Evolutionary conservation across 2,888 invertebrate genomes (phyloP).

Genomic region (Trachelus tabidus): DNA sequence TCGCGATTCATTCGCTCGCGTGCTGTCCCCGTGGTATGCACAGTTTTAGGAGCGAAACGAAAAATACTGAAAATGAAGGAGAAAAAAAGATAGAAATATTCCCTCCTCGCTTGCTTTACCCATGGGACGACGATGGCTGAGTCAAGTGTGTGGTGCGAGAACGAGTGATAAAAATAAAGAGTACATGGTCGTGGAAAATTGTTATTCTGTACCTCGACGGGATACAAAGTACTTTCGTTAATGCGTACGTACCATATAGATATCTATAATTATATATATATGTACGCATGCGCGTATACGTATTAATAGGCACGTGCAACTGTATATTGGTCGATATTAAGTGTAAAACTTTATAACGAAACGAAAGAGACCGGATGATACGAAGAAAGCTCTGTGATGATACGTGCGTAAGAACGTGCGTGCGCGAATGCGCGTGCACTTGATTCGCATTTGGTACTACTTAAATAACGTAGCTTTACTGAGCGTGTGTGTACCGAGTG

Average conservation of each 20-base stretch:
- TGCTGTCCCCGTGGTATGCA: background rate
- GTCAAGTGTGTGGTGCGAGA: background rate
- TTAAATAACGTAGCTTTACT: background rate
- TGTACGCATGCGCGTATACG: background rate
- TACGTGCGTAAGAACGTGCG: background rate
- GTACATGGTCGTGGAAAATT: background rate
- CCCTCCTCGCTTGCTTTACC: background rate
- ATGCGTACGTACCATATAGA: background rate
- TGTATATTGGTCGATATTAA: constrained; percentile 14
- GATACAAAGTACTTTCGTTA: background rate
- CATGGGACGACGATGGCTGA: background rate
- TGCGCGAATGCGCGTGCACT: background rate
- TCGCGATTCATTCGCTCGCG: background rate
- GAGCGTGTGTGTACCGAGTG: background rate
- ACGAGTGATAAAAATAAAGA: background rate
- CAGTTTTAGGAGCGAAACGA: background rate
- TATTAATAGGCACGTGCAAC: constrained; percentile 9
- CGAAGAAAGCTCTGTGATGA: constrained; percentile 7
- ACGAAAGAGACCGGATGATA: background rate
- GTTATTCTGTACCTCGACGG: background rate
- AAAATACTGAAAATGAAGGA: background rate
- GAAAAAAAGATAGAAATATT: constrained; percentile 7
- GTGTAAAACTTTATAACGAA: constrained; percentile 10
- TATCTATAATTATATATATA: constrained; percentile 14
- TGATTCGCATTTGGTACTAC: background rate